A percentile compares a stretch with the other conserved stretches of the same genome.
Evolutionary conservation across 2,888 invertebrate species (phyloP).

Genomic region (Gastracanthus pulcherrimus): DNA sequence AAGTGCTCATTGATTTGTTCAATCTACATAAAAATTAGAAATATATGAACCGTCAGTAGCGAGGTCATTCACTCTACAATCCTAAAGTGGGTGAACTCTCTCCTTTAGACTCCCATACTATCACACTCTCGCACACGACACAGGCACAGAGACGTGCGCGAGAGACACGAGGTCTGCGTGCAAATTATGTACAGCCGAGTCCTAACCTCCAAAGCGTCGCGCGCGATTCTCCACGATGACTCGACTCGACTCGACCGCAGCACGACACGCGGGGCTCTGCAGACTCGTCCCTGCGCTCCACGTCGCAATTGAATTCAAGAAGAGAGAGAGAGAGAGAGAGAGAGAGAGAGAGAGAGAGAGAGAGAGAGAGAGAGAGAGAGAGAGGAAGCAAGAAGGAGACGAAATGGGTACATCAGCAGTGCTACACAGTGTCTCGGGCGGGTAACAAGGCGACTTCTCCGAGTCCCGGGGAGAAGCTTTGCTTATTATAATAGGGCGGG

Average conservation of each 20-base stretch:
- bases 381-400: too few relatives aligned
- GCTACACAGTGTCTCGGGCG: background rate
- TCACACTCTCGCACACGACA: background rate
- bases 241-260: conserved; percentile 31
- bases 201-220: too few relatives aligned
- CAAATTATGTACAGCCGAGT: conserved; percentile 31
- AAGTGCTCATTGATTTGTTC: too few relatives aligned
- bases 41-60: too few relatives aligned
- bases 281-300: background rate
- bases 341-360: background rate
- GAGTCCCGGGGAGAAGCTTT: conserved; percentile 61
- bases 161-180: background rate
- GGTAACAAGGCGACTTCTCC: conserved; percentile 9
- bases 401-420: too few relatives aligned
- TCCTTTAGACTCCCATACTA: too few relatives aligned
- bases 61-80: too few relatives aligned
- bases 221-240: conserved; percentile 16
- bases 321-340: background rate
- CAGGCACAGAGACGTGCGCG: background rate
- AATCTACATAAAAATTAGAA: too few relatives aligned
- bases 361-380: background rate
- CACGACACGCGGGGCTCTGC: too few relatives aligned
- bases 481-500: conserved; percentile 76
- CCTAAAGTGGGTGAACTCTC: too few relatives aligned
- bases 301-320: conserved; percentile 38